Evolutionary conservation across 2,113 vertebrate genomes (phyloP).

Genomic region (Salvelinus namaycush): DNA sequence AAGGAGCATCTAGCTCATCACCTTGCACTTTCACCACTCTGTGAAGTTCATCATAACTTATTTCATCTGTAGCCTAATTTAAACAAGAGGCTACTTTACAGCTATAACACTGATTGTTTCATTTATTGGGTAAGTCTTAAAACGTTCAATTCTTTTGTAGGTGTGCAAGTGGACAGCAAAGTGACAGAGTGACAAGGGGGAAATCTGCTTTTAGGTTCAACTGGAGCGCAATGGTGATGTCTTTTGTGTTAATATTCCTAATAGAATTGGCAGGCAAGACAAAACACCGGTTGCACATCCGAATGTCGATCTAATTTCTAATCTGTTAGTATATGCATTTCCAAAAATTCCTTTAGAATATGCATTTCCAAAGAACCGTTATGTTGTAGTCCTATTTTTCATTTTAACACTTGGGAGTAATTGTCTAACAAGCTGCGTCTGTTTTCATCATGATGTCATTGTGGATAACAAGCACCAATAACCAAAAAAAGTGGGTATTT

Average conservation of each 20-base stretch:
- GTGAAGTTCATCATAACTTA: too few species aligned
- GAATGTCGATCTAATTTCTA: too few species aligned
- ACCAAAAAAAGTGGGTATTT: background rate
- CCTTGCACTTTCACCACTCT: too few species aligned
- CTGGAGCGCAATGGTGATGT: background rate
- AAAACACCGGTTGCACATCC: background rate
- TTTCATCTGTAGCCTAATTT: constrained; percentile 1
- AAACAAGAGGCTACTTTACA: background rate
- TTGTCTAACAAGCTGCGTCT: background rate
- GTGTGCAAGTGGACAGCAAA: background rate
- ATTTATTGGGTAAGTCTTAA: constrained; percentile 43
- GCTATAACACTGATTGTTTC: constrained; percentile 1
- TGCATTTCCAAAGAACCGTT: background rate
- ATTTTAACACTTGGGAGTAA: background rate
- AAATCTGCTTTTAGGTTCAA: constrained; percentile 34
- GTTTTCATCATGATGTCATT: background rate
- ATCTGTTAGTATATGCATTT: too few species aligned
- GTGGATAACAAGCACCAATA: background rate
- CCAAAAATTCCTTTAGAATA: too few species aligned
- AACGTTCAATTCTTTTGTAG: background rate
- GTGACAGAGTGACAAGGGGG: constrained; percentile 7
- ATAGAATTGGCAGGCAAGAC: background rate
- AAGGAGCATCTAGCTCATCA: constrained; percentile 44
- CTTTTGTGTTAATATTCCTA: background rate
- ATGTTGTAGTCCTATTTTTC: background rate